These are phyloP conservation scores for Tenthredo distinguenda DNA, from an alignment of 2,888 invertebrate genomes.

Conservation along the genomic window DNA sequence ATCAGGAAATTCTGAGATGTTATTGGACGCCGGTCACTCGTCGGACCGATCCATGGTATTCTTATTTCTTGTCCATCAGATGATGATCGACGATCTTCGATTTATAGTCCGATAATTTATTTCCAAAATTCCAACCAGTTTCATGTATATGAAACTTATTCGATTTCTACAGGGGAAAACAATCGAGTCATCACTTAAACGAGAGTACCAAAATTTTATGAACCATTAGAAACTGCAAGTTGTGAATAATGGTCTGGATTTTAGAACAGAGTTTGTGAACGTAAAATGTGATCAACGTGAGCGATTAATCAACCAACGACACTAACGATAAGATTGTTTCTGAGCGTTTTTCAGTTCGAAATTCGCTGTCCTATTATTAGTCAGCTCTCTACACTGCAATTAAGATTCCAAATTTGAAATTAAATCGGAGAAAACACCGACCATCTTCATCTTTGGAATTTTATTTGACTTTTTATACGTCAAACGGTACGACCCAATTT, in stretches of 20 bases:
- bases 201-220: background rate
- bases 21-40: background rate
- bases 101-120: background rate
- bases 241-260: background rate
- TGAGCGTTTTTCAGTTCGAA: background rate
- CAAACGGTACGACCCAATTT: slow-evolving; percentile 13
- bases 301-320: background rate
- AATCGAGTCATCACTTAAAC: background rate
- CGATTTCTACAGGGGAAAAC: background rate
- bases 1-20: background rate
- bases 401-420: background rate
- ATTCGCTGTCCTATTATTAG: background rate
- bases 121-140: background rate
- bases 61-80: background rate
- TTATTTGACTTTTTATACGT: background rate
- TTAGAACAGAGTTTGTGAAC: background rate
- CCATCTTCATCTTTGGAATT: background rate
- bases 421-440: background rate
- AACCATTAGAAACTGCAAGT: background rate
- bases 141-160: background rate
- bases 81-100: background rate
- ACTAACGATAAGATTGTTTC: background rate
- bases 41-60: background rate
- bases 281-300: background rate
- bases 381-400: background rate